Evolutionary conservation across 2,888 invertebrate species (phyloP), one percentile per base, ranked within the genome.

Genomic region (Conops quadrifasciatus): DNA sequence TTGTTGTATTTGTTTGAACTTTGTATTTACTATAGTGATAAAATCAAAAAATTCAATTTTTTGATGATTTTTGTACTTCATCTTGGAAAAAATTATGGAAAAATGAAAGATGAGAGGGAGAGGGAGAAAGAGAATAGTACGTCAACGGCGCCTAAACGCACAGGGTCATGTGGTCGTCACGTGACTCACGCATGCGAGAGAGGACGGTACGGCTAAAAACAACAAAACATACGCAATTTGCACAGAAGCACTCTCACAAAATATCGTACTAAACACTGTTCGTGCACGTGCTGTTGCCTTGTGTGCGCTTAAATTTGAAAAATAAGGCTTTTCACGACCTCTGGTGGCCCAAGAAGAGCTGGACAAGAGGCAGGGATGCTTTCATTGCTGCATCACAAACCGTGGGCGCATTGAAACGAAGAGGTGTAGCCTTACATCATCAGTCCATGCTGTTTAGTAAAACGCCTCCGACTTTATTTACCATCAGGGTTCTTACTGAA

Each of bases 31-130:
- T 51, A 71, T 68, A 73, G 71, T 73, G 73, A 71, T 73, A 71
- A 73, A 71, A 73, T 71, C 73, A 73, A 64, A 59, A 65, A 66
- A 69, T 73, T 73, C 68, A 67, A 71, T 69, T 71, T n/a, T 49
- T 13, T 45, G 19, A 21, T 24, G 56, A 45, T 45, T 67, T 62
- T 30, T 21, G 28, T 43, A n/a, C 4, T 63, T 58, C n/a, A 30
- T 59, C 62, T 59, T 67, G 67, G n/a, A n/a, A 68, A 68, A 60
- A 68, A 68, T 68, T 60, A 51, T 68, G 36, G 68, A 51, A 60
- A n/a, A 49, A 68, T 51, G 4, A 36, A 36, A 36, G 9, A 36
- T 62, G 68, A 47, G 43, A 68, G 60, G 26, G 60, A 28, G 36
- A 16, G 36, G 36, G 36, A 7, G 45, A 47, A 24, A 24, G n/a